phyloP scores from a whole-genome alignment of 2,113 vertebrate species.

The Calyptomena viridis region DNA sequence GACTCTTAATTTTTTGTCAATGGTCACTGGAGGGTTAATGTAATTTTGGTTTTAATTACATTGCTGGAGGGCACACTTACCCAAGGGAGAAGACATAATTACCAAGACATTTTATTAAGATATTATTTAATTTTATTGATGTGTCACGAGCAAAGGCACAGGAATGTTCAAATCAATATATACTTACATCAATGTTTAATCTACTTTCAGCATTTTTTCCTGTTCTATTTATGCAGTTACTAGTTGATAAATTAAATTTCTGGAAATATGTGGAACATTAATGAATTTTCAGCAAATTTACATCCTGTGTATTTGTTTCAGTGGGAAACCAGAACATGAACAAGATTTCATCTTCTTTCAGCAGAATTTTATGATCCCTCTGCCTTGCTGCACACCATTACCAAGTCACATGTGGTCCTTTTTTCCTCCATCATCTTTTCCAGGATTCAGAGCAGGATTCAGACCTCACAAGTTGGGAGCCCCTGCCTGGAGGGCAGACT shows the following conservation, averaged over 20 bases:
- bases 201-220: slow-evolving; percentile 67
- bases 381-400: background rate
- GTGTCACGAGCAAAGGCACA: slow-evolving; percentile 45
- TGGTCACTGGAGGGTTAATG: slow-evolving; percentile 46
- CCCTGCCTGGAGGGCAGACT: background rate
- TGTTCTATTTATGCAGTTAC: slow-evolving; percentile 71
- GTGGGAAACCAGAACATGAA: background rate
- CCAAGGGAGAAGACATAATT: slow-evolving; percentile 19
- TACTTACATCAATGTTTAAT: slow-evolving; percentile 73
- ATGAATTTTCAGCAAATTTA: slow-evolving; percentile 56
- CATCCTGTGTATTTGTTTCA: slow-evolving; percentile 12
- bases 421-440: background rate
- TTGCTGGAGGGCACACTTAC: slow-evolving; percentile 44
- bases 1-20: background rate
- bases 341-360: background rate
- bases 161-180: slow-evolving; percentile 60
- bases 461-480: background rate
- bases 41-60: slow-evolving; percentile 56
- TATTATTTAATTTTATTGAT: slow-evolving; percentile 77
- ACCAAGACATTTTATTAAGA: slow-evolving; percentile 73
- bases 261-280: slow-evolving; percentile 36
- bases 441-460: background rate
- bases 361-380: background rate
- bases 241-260: slow-evolving; percentile 70
- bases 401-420: background rate